Evolutionary conservation across 2,888 invertebrate species (phyloP), one percentile per base, ranked within the genome.

Genomic region (Apotomis betuletana): DNA sequence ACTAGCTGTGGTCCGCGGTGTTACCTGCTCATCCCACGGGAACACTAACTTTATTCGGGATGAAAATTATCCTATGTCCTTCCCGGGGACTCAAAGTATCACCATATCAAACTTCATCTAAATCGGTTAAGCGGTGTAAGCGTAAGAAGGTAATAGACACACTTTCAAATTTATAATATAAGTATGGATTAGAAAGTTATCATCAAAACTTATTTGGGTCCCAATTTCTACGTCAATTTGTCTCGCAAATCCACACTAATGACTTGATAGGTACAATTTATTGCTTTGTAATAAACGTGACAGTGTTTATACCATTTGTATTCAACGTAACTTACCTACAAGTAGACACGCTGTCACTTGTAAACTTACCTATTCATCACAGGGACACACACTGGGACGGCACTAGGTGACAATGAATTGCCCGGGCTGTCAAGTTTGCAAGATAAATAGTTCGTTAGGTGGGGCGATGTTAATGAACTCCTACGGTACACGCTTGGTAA

Each of bases 361-460:
- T 58, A 44, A 51, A 72, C 58, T 67, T 68, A 59, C 52, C 70
- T 59, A 72, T 72, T 63, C 67, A 72, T 72, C 67, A 68, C 72
- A 46, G 27, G 38, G 27, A 54, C 62, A 51, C 52, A 72, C 67
- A 72, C 63, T 58, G 67, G 44, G 63, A 63, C 46, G 52, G 62
- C 62, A 57, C 64, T 51, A 49, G 61, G 63, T 52, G 63, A 63
- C 72, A 68, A 68, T 67, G 72, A 72, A 72, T 71, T 63, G 62
- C 67, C 62, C 67, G 46, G 36, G 58, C 70, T 72, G 72, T 72
- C 72, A 63, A 72, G 72, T 68, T 72, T 52, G 62, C 52, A 68
- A 68, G 72, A 68, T 68, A 72, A 72, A 72, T 72, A 72, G 72
- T 72, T 72, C 63, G 72, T 72, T 72, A 72, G 71, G 57, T 67